Conservation (phyloP, 2,888 invertebrate genomes). For the Rosalia funebris region DNA sequence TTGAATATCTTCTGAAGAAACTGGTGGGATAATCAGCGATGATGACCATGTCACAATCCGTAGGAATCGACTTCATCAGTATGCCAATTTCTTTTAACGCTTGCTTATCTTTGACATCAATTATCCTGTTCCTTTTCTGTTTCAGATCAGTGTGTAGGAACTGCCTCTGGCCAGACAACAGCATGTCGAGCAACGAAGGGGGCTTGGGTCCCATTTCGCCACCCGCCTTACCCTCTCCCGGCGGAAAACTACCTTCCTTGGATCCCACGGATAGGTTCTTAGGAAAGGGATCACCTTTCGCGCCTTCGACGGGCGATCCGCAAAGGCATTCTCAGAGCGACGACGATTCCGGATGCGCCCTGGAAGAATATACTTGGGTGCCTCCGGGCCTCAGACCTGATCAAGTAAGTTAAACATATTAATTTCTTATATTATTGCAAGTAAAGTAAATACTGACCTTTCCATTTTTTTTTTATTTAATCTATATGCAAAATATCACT, state of each 20-base stretch:
- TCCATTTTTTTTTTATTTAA: background rate
- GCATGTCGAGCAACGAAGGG: slow-evolving; percentile 61
- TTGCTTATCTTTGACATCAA: too few species aligned
- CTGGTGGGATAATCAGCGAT: too few species aligned
- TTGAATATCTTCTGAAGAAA: too few species aligned
- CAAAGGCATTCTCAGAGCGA: slow-evolving; percentile 93
- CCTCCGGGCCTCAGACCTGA: slow-evolving; percentile 96
- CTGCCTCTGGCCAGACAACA: slow-evolving; percentile 75
- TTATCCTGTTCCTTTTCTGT: too few species aligned
- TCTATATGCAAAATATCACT: background rate
- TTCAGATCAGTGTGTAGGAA: slow-evolving; percentile 86
- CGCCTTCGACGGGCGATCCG: slow-evolving; percentile 72
- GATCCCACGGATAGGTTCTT: slow-evolving; percentile 68
- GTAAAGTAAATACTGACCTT: too few species aligned
- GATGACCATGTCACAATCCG: too few species aligned
- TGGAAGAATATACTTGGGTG: slow-evolving; percentile 99
- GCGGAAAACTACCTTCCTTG: slow-evolving; percentile 61
- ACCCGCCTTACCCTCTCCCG: slow-evolving; percentile 60
- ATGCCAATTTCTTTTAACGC: too few species aligned
- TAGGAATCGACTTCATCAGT: too few species aligned
- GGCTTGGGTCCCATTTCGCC: slow-evolving; percentile 62
- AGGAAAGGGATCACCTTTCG: slow-evolving; percentile 69
- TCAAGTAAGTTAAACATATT: slow-evolving; percentile 74
- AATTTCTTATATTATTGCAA: background rate
- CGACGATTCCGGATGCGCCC: slow-evolving; percentile 96